A percentile compares a stretch with the other conserved stretches of the same genome.
phyloP scores from a whole-genome alignment of 1,140 invertebrate species.

The Heterodera schachtii region DNA sequence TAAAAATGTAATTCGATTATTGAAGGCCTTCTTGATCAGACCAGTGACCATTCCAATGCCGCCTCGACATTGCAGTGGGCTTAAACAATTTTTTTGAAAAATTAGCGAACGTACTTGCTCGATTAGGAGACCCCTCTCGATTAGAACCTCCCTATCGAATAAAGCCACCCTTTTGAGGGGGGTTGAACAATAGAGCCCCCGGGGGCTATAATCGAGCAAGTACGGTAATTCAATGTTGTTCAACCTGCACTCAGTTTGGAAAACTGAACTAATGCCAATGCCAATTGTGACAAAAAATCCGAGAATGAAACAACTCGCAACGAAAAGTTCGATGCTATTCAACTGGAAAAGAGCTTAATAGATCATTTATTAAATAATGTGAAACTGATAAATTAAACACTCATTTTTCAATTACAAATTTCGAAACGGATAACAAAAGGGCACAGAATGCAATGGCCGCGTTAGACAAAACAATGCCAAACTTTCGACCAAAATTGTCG shows the following conservation, averaged over 20 bases:
- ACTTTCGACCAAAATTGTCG: neutral
- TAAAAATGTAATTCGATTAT: neutral
- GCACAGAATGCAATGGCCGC: neutral
- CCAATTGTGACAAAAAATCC: neutral
- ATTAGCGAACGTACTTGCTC: no score
- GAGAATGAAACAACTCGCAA: neutral
- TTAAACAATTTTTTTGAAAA: neutral
- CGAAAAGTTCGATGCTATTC: slow-evolving; percentile 1
- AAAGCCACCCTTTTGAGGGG: no score
- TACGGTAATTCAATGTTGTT: no score
- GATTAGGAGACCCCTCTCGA: no score
- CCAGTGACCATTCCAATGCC: neutral
- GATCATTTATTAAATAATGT: no score
- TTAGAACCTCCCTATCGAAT: no score
- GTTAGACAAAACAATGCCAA: neutral
- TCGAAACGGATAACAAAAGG: neutral
- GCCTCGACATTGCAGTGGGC: slow-evolving; percentile 2
- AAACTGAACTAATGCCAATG: neutral
- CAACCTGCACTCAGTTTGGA: neutral
- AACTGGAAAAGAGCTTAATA: neutral
- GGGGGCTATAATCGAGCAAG: no score
- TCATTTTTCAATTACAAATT: neutral
- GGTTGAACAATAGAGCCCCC: no score
- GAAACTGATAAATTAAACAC: no score
- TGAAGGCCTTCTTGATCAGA: neutral